Conservation (phyloP, 1,140 invertebrate genomes). For the Ceratina calcarata region DNA sequence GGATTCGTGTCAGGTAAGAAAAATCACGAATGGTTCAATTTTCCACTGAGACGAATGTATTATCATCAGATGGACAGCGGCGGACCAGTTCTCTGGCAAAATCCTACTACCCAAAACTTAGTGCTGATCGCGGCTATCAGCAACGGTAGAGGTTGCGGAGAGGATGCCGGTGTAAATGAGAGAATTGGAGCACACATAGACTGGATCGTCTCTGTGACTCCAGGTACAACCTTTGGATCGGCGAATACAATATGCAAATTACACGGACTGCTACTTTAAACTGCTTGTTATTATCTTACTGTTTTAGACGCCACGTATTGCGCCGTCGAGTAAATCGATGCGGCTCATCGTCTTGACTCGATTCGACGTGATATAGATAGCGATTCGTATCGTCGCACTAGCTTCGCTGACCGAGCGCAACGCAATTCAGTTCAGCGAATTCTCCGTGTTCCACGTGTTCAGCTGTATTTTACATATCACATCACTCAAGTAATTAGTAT, state of each 20-base stretch:
- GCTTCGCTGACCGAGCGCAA: neutral
- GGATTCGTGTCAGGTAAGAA: conserved; percentile 69
- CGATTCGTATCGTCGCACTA: neutral
- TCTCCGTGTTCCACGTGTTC: neutral
- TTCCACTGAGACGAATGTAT: neutral
- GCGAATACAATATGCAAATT: neutral
- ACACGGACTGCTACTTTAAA: neutral
- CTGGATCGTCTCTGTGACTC: conserved; percentile 80
- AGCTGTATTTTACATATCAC: neutral
- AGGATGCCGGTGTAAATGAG: conserved; percentile 75
- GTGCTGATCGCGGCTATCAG: conserved; percentile 82
- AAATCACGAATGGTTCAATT: neutral
- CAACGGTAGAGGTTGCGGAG: conserved; percentile 82
- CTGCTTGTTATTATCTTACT: neutral
- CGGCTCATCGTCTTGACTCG: neutral
- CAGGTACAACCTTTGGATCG: conserved; percentile 57
- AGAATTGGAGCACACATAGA: conserved; percentile 79
- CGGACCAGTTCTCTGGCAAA: conserved; percentile 83
- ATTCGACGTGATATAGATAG: neutral
- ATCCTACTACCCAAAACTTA: conserved; percentile 75
- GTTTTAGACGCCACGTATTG: conserved; percentile 49
- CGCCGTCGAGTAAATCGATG: conserved; percentile 40
- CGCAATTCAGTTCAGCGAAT: neutral
- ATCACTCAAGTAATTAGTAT: neutral
- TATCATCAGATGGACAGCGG: conserved; percentile 84